Evolutionary conservation across 2,113 vertebrate species (phyloP), one percentile per base, ranked within the genome.

Genomic region (Holacanthus passer): DNA sequence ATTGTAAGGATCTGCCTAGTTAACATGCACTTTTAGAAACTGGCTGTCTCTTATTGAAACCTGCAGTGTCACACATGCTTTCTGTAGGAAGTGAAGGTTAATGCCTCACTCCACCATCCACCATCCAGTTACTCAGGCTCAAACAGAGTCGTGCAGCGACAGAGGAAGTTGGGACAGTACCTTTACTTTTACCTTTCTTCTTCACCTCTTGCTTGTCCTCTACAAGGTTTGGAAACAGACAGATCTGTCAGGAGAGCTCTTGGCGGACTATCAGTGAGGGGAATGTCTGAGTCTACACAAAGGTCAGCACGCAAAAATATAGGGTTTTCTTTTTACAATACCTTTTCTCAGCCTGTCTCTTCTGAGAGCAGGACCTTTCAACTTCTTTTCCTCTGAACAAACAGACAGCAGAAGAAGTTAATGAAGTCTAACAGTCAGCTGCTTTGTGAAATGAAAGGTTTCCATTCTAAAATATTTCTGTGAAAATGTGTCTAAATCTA

Each of bases 201-300:
- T 89, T 92, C 76, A 43, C 77, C 45, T 85, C 67, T 13, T 39
- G 79, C 77, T 55, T 60, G 27, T 83, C 75, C n/a, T 89, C 87
- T 89, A 73, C 8, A 50, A 47, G 39, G 27, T 73, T 63, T 20
- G 27, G 27, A 77, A 78, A 65, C 37, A 68, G n/a, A 89, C 9
- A 71, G 12, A 31, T 32, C 13, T 29, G 67, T 66, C 55, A 77
- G 39, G 17, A 22, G 45, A 68, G 22, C 3, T 3, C 17, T 39
- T 2, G 3, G 63, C 62, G 0, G 50, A 37, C 11, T 32, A 13
- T 11, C 19, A 58, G 31, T 12, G 13, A 11, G 3, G 24, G 2
- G 27, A 10, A 20, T 6, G 14, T 45, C 43, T 45, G 43, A 43
- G 4, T 37, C 35, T n/a, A n/a, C n/a, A n/a, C n/a, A n/a, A n/a